Evolutionary conservation across 2,888 invertebrate species (phyloP).

Genomic region (Heliconius sara): DNA sequence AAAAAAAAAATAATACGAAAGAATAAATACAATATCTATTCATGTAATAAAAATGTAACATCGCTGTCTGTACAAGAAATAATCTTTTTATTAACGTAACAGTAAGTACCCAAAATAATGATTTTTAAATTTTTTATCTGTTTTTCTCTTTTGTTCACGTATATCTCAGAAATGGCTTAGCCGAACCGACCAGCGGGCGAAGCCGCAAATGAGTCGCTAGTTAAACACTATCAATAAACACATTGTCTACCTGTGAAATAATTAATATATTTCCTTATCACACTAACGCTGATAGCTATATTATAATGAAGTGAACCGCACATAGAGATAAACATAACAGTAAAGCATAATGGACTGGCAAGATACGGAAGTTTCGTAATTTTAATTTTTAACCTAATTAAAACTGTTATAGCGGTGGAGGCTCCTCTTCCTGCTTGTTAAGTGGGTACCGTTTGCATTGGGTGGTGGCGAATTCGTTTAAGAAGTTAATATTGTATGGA

Average conservation of each 20-base stretch:
- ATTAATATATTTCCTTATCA: constrained; percentile 26
- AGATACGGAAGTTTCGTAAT: constrained; percentile 65
- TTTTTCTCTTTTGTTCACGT: too few relatives aligned
- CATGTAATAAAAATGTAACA: too few relatives aligned
- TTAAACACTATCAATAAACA: not conserved
- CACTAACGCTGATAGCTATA: constrained; percentile 28
- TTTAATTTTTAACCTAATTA: constrained; percentile 75
- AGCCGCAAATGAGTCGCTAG: too few relatives aligned
- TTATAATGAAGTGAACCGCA: constrained; percentile 37
- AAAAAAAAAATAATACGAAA: too few relatives aligned
- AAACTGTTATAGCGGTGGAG: constrained; percentile 65
- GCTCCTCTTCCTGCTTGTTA: constrained; percentile 59
- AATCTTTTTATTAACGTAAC: too few relatives aligned
- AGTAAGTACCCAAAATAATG: too few relatives aligned
- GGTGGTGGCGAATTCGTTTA: not conserved
- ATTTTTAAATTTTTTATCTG: too few relatives aligned
- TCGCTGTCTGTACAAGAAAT: too few relatives aligned
- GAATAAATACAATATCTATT: too few relatives aligned
- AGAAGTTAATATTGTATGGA: too few relatives aligned
- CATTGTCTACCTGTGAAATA: constrained; percentile 13
- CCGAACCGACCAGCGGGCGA: too few relatives aligned
- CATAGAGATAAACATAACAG: constrained; percentile 64
- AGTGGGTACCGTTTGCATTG: constrained; percentile 45
- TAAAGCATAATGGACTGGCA: constrained; percentile 64
- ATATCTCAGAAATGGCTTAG: too few relatives aligned